A percentile compares a stretch with the other conserved stretches of the same genome.
Evolutionary conservation across 2,888 invertebrate genomes (phyloP).

Genomic region (Baccha elongata): DNA sequence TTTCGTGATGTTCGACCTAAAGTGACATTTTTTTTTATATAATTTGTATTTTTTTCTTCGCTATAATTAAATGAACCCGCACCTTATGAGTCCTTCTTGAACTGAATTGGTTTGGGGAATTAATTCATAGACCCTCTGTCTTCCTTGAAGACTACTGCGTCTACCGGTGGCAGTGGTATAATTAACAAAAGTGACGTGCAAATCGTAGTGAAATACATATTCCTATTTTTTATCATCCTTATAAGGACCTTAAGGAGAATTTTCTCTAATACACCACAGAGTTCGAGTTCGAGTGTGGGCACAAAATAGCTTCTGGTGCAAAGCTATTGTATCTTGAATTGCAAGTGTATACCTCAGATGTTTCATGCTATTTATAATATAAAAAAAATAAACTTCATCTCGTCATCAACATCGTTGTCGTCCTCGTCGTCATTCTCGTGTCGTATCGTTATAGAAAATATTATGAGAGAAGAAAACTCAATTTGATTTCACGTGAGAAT

Average conservation of each 20-base stretch:
- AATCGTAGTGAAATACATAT: constrained; percentile 70
- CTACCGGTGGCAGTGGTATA: constrained; percentile 52
- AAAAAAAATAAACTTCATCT: background rate
- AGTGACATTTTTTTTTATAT: constrained; percentile 37
- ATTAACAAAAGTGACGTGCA: constrained; percentile 73
- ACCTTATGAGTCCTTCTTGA: constrained; percentile 51
- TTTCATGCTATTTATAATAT: constrained; percentile 36
- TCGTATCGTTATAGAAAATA: constrained; percentile 30
- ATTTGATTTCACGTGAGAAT: constrained; percentile 63
- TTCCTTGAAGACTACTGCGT: background rate
- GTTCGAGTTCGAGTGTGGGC: constrained; percentile 2
- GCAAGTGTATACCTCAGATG: constrained; percentile 62
- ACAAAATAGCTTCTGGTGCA: constrained; percentile 16
- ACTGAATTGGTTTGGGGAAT: constrained; percentile 59
- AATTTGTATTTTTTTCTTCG: constrained; percentile 11
- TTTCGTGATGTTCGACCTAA: constrained; percentile 44
- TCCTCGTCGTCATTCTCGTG: constrained; percentile 1
- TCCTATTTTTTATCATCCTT: constrained; percentile 48
- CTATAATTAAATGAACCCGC: constrained; percentile 65
- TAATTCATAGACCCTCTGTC: constrained; percentile 44
- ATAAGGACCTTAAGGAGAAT: constrained; percentile 28
- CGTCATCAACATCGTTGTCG: constrained; percentile 9
- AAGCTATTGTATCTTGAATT: constrained; percentile 63
- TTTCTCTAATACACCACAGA: constrained; percentile 51
- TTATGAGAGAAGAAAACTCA: constrained; percentile 39